Evolutionary conservation across 2,797 vertebrate genomes (phyloP), one percentile per base, ranked within the genome.

Genomic region (Sebastes itinus): DNA sequence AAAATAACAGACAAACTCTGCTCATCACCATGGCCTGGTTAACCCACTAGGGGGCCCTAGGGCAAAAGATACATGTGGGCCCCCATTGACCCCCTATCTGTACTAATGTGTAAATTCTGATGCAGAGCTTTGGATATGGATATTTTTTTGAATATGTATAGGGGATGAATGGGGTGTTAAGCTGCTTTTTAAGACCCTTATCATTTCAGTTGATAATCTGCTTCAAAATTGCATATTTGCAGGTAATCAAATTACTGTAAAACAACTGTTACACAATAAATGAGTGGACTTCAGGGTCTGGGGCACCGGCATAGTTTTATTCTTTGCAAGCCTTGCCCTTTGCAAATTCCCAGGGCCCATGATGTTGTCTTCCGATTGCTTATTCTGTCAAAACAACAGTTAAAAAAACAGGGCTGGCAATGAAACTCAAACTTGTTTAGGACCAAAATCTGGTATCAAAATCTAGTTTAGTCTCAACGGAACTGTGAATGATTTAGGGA

Each of bases 171-270:
- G 30, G 64, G n/a, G 2, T 33, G 12, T 14, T 30, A 20, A 32
- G 30, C 74, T 49, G 58, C 42, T 74, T 64, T 79, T 66, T 23
- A 52, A 69, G 42, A 28, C 54, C 42, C 27, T 72, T 42, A 66
- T 65, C 72, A 18, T 52, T 55, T 54, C 42, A n/a, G 16, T 20
- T 52, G 20, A 73, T n/a, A 11, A 56, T 60, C 16, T 27, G 35
- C 49, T 38, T 75, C 5, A 38, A 52, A 55, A 38, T 7, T 28
- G 20, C 18, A 68, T 12, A 27, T 52, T 16, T 16, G 13, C 13
- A 4, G 62, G 11, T 72, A 72, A 80, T 76, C 27, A 64, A 65
- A 69, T 70, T 66, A 79, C 55, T 0, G 10, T 2, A 52, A 64
- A 67, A 28, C 30, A 64, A 63, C 58, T 49, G 54, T 56, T 54